Base-by-base conservation (phyloP, 37 sponge, comb jelly and placozoan genomes). In the Dysidea cf. avara region DNA sequence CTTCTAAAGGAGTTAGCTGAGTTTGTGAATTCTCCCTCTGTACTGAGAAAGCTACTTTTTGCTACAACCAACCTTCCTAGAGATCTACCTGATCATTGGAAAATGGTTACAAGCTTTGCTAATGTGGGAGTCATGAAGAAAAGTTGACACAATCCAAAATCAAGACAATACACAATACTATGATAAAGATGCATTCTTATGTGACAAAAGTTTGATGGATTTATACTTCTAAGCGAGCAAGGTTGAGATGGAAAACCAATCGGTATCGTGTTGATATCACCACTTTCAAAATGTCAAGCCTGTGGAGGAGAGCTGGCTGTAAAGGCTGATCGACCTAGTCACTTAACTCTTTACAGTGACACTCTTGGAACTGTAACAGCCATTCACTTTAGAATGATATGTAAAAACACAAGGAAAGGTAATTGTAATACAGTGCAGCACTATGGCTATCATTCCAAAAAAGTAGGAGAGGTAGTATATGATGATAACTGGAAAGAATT, bases 1-100 rank as follows among this genome's bases (percentile, higher is more conserved):
- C 57, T 73, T 61, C 38, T 73, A 14, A 29, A 30, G 28, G 25
- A 60, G 12, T 11, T 73, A 33, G 74, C 61, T 13, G 53, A 76
- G 58, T 60, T 53, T n/a, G 35, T 70, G 25, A 7, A 69, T 3
- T 71, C 69, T 61, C 65, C 71, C 0, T 61, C 81, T 35, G 72
- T 71, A 7, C 81, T 80, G 7, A 30, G 65, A 28, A 70, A 65
- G 62, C 25, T 80, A 24, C 21, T 80, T 7, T 80, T 61, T 70
- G 81, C 81, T 7, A 39, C 30, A 3, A 40, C 40, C 3, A 21
- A 49, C 11, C 56, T 76, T 1, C 53, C 55, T 2, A 2, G 16
- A 29, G 77, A 64, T 1, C 35, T 64, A 1, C 77, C 77, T 13
- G 66, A 53, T 47, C n/a, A 53, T 1, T 76, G 77, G 77, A 17